Evolutionary conservation across 2,113 vertebrate genomes (phyloP), one percentile per base, ranked within the genome.

Genomic region (Psophia crepitans): DNA sequence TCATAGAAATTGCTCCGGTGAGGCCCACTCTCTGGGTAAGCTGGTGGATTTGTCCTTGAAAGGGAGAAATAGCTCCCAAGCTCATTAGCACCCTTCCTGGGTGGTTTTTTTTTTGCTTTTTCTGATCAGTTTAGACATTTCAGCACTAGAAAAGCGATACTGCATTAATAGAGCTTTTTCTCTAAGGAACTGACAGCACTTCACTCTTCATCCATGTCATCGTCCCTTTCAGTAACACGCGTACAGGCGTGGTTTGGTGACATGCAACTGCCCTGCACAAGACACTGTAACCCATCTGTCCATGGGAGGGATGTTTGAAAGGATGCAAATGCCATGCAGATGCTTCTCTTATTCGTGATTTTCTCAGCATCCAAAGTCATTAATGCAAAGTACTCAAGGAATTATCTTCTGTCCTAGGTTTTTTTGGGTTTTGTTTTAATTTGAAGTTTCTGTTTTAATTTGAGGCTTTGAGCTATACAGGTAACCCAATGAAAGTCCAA

Each of bases 391-490:
- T 44, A n/a, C 21, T 18, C n/a, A 19, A 70, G 32, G 41, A 63
- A 33, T 58, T 63, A 14, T 18, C 22, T 77, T 43, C 41, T 65
- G 44, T 77, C 16, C 39, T 77, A 48, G 14, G 32, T 39, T 84
- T 87, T 87, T 84, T 58, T 3, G 86, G 17, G 48, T 80, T 91
- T 21, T 48, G 46, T 90, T 95, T 95, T 96, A 89, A 96, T 95
- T 73, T 89, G 23, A 99, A 98, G 98, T 99, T 48, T 97, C 43
- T 96, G 70, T 87, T 96, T 97, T 93, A 54, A 77, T 97, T 93
- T 82, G 20, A 99, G 99, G 99, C 99, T 32, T 97, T 99, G 98
- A 98, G 98, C 97, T 99, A 99, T 90, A 97, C 98, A 90, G 99
- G 99, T 94, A 98, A 98, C 96, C 98, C 98, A 96, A 96, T 98